Base-by-base conservation (phyloP, 2,113 vertebrate species). In the Romanogobio albipinnatus region DNA sequence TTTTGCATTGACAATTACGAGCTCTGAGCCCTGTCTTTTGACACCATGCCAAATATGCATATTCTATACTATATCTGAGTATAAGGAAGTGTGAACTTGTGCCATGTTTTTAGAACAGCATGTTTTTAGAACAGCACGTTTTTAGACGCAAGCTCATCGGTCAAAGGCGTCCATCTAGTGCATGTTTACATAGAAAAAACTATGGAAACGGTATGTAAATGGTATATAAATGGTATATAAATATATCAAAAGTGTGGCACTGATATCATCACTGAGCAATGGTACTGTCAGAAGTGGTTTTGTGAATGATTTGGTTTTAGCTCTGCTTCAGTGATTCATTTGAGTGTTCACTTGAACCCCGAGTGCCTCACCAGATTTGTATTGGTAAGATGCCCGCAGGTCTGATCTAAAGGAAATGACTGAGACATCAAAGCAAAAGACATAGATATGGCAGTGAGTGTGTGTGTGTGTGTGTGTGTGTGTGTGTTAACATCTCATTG, bases 361-460 rank as follows among this genome's bases (percentile, higher is more conserved):
- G 8, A 53, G 61, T 36, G n/a, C 45, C 43, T 22, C 45, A 36
- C 19, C 19, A 43, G 49, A 82, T 36, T 14, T 33, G 45, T 47
- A 36, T 15, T n/a, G 15, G 77, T 80, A 3, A 68, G 61, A 29
- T 10, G 10, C 49, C 80, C 14, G 1, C 80, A 82, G 33, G 33
- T 82, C 64, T 36, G 49, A 39, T 82, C 66, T n/a, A 15, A 51
- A 59, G 84, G 80, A 83, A 83, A 62, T 47, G 15, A 82, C 0
- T 17, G 78, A 85, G 84, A 85, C 84, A 56, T 88, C 73, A 83
- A 83, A 83, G 81, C 26, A 17, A n/a, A 81, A 79, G 29, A 56
- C 62, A 58, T 59, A 77, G 71, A 87, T 83, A 59, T 22, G 74
- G 17, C 61, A 43, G 10, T 36, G 36, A 11, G 49, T 49, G 14